Evolutionary conservation across 2,888 invertebrate species (phyloP), one percentile per base, ranked within the genome.

Genomic region (Apocheima hispidaria): DNA sequence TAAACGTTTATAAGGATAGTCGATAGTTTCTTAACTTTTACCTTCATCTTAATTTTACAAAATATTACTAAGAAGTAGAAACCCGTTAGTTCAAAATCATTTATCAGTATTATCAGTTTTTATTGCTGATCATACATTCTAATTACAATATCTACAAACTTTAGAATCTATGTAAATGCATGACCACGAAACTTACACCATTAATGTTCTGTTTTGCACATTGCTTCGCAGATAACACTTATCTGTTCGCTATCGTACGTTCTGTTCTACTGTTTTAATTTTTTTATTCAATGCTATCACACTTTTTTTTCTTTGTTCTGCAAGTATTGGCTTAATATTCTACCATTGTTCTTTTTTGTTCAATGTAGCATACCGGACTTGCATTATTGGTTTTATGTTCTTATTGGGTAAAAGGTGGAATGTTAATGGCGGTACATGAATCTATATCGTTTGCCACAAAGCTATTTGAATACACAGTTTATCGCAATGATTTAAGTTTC

Each of bases 211-310:
- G 60, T 48, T 63, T 55, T 53, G 73, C 76, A 77, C 74, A 77
- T 77, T 77, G 75, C 74, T 66, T 60, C 64, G 61, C 63, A 60
- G 81, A 83, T 82, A 81, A 71, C 73, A 67, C 68, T n/a, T 79
- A 82, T 82, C 83, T 75, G 53, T 57, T 55, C 51, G 53, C 71
- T 81, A 79, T 84, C 67, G 73, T 43, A 36, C 74, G 75, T 75
- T 84, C 79, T 81, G 84, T 68, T 78, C 71, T 66, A 73, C 73
- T 78, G 73, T 75, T 75, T 77, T 74, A 53, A 67, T 73, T 70
- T 74, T 35, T 74, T 68, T 66, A 63, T 72, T 64, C 61, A 61
- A 54, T 65, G 59, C 63, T 67, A 66, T 68, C 65, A 68, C 58
- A 65, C 68, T 49, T 52, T 50, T 48, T 46, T 60, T 60, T 63